A percentile compares a stretch with the other conserved stretches of the same genome.
Conservation (phyloP, 2,888 invertebrate species). For the Copidosoma aretas region DNA sequence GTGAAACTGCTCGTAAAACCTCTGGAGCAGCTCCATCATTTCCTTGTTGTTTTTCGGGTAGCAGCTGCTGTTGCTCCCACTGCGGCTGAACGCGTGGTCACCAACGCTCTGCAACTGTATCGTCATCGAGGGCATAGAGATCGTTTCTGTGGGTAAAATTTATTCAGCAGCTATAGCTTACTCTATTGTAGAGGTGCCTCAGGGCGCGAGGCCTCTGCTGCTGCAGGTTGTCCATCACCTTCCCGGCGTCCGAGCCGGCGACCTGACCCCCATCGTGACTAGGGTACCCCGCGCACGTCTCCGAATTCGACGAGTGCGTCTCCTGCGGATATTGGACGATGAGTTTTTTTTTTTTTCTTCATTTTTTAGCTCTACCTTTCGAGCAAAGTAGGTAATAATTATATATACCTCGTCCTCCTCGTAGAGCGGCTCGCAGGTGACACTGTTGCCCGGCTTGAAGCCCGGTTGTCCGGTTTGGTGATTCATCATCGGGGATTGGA, state of each 20-base stretch:
- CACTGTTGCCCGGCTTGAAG: slow-evolving; percentile 18
- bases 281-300: neutral
- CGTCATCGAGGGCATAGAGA: too few relatives aligned
- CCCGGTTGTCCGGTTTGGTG: too few relatives aligned
- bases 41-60: slow-evolving; percentile 16
- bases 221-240: neutral
- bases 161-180: neutral
- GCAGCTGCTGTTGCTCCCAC: neutral
- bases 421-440: slow-evolving; percentile 35
- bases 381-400: too few relatives aligned
- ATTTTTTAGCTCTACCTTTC: too few relatives aligned
- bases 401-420: slow-evolving; percentile 40
- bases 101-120: neutral
- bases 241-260: too few relatives aligned
- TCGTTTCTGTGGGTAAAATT: too few relatives aligned
- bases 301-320: slow-evolving; percentile 13
- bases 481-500: neutral
- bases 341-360: too few relatives aligned
- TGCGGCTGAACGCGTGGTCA: neutral
- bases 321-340: slow-evolving; percentile 12
- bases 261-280: too few relatives aligned
- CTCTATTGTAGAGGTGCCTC: neutral
- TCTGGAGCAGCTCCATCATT: slow-evolving; percentile 23
- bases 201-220: neutral
- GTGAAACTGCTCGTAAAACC: slow-evolving; percentile 28